Evolutionary conservation across 2,888 invertebrate species (phyloP).

Genomic region (Drosophila imparisetae): DNA sequence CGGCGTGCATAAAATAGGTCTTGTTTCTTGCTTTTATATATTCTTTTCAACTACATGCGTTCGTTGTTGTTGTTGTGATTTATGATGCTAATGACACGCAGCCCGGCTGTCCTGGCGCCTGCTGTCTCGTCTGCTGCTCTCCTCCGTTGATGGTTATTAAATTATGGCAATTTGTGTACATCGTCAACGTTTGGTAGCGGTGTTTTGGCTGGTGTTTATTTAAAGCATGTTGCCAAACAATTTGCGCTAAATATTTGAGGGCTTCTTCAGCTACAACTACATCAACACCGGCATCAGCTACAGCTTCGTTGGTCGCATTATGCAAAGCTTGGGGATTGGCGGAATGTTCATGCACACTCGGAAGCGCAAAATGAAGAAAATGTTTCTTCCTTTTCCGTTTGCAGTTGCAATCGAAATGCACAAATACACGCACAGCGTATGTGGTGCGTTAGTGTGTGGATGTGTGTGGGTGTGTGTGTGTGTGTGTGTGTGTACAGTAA

Average conservation of each 20-base stretch:
- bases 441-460: not conserved
- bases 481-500: conserved; percentile 51
- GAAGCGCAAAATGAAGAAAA: conserved; percentile 73
- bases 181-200: conserved; percentile 42
- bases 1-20: not conserved
- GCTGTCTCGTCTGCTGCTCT: conserved; percentile 34
- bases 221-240: conserved; percentile 77
- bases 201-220: conserved; percentile 66
- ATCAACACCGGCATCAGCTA: not conserved
- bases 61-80: conserved; percentile 72
- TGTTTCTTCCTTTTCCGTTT: conserved; percentile 76
- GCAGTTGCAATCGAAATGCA: conserved; percentile 63
- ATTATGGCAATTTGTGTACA: conserved; percentile 80
- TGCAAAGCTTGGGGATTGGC: conserved; percentile 64
- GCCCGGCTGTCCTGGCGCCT: conserved; percentile 50
- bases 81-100: conserved; percentile 83
- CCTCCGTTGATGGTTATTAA: conserved; percentile 78
- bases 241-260: conserved; percentile 69
- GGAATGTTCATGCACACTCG: conserved; percentile 61
- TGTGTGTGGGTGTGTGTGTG: conserved; percentile 4
- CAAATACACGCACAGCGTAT: conserved; percentile 27
- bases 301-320: conserved; percentile 30
- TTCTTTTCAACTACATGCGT: conserved; percentile 29
- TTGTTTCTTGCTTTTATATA: not conserved
- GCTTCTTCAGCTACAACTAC: conserved; percentile 26